Evolutionary conservation across 2,888 invertebrate genomes (phyloP).

Genomic region (Limenitis camilla): DNA sequence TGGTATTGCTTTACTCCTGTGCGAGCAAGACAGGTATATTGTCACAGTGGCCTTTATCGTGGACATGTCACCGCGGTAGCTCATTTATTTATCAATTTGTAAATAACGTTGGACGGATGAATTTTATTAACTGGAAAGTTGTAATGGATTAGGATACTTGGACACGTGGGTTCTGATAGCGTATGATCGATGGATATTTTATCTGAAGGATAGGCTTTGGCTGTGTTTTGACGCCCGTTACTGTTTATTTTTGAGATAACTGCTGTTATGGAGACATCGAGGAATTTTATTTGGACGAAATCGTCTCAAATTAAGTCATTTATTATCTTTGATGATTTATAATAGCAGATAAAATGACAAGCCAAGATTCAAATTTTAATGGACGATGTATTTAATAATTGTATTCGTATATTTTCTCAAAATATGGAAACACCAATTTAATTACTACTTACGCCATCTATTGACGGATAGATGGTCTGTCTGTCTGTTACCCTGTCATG

Average conservation of each 20-base stretch:
- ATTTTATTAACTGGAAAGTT: constrained; percentile 56
- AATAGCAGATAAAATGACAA: too few species aligned
- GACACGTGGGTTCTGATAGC: constrained; percentile 41
- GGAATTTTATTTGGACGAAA: too few species aligned
- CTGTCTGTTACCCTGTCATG: too few species aligned
- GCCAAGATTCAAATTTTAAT: too few species aligned
- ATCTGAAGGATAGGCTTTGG: constrained; percentile 22
- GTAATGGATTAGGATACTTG: constrained; percentile 49
- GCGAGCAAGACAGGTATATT: constrained; percentile 23
- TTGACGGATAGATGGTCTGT: too few species aligned
- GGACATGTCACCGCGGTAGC: constrained; percentile 40
- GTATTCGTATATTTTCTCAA: too few species aligned
- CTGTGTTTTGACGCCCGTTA: constrained; percentile 23
- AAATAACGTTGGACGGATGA: constrained; percentile 49
- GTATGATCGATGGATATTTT: constrained; percentile 40
- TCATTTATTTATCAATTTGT: constrained; percentile 52
- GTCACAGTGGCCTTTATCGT: constrained; percentile 27
- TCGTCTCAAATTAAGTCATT: too few species aligned
- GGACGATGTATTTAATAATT: too few species aligned
- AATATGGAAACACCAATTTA: too few species aligned
- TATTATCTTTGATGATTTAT: too few species aligned
- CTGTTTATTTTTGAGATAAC: constrained; percentile 17
- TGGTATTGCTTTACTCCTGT: constrained; percentile 8
- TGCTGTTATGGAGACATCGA: too few species aligned
- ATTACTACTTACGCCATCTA: too few species aligned